phyloP scores from a whole-genome alignment of 2,113 vertebrate species.

The Corythaeola cristata region DNA sequence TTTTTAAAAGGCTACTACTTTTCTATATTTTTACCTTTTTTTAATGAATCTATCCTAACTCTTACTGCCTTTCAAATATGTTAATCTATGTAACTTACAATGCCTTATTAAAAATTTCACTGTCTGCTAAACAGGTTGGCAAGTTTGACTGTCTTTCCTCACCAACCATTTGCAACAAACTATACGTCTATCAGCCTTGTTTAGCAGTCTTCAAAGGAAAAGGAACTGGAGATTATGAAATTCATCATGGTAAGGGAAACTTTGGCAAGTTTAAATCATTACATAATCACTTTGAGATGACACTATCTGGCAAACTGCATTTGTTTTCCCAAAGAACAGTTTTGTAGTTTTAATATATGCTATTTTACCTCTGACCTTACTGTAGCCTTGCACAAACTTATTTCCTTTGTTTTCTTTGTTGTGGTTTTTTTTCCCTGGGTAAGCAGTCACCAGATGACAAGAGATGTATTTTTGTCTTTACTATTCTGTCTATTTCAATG shows the following conservation, averaged over 20 bases:
- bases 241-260: constrained; percentile 89
- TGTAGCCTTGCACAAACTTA: background rate
- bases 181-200: constrained; percentile 90
- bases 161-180: constrained; percentile 80
- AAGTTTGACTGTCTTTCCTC: constrained; percentile 88
- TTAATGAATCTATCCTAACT: background rate
- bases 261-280: background rate
- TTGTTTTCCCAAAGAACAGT: background rate
- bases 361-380: background rate
- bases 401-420: too few species aligned
- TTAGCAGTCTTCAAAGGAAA: constrained; percentile 94
- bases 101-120: background rate
- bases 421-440: background rate
- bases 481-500: background rate
- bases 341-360: background rate
- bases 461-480: background rate
- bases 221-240: constrained; percentile 92
- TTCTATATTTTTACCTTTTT: background rate
- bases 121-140: constrained; percentile 81
- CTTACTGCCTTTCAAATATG: background rate
- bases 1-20: background rate
- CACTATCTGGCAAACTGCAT: background rate
- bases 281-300: background rate
- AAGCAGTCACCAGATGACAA: background rate
- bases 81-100: background rate